Evolutionary conservation across 2,797 vertebrate species (phyloP), one percentile per base, ranked within the genome.

Genomic region (Gallinago solitaria): DNA sequence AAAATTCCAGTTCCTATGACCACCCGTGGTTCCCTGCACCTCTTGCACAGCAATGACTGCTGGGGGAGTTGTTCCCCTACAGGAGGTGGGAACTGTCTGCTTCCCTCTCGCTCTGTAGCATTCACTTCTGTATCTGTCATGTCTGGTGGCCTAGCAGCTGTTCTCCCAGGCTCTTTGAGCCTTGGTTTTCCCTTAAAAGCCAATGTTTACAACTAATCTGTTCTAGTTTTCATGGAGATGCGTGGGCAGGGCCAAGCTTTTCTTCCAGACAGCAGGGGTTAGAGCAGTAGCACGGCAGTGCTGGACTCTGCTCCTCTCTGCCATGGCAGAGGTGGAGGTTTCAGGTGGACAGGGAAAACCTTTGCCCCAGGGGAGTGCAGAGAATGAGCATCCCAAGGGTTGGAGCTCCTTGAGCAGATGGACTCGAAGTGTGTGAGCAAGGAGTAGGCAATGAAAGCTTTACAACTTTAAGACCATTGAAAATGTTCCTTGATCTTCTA

Each of bases 381-480:
- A 83, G 59, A 21, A n/a, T 32, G 7, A 37, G 24, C 5, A 4
- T 69, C 14, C n/a, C 16, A 53, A 64, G 30, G 24, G 2, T 9
- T 84, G 54, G 83, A 87, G 68, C 48, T 76, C 17, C 45, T 48
- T 51, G 56, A 83, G 65, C 54, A 54, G 47, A 43, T 50, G 48
- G n/a, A 51, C 25, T 16, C 1, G 0, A 9, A 6, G 9, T 43
- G 9, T 45, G 30, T 41, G 47, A 51, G 71, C 0, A 1, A 86
- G 70, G 16, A 79, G 17, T 0, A 2, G 56, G 24, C 43, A 54
- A 65, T 23, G 33, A 73, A 89, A 94, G 17, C 28, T 91, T 76
- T 89, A 37, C 41, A 20, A 23, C 24, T 69, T 75, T 9, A 87
- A 64, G 69, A 78, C 14, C 8, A 7, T 19, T 56, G 20, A 50